phyloP scores from a whole-genome alignment of 2,888 invertebrate genomes.

The Leucophora obtusa region DNA sequence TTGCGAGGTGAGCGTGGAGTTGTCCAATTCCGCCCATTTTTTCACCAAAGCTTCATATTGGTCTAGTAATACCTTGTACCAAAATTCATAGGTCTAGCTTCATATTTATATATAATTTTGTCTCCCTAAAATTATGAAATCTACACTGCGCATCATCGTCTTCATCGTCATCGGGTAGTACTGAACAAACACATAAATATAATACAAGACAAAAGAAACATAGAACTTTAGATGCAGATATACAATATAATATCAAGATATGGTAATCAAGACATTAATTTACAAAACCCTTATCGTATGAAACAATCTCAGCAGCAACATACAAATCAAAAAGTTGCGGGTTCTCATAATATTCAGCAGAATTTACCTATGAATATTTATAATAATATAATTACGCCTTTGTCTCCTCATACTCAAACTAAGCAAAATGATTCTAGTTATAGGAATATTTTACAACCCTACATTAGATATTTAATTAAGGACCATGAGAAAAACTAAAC shows the following conservation, averaged over 20 bases:
- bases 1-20: no score
- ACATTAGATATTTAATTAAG: constrained; percentile 46
- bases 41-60: no score
- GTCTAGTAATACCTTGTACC: no score
- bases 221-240: constrained; percentile 8
- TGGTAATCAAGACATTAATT: constrained; percentile 48
- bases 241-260: constrained; percentile 19
- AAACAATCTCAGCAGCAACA: constrained; percentile 15
- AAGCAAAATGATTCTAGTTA: constrained; percentile 40
- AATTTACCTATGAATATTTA: constrained; percentile 23
- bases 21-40: no score
- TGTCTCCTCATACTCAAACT: not conserved
- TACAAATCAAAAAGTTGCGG: constrained; percentile 9
- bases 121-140: no score
- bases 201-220: constrained; percentile 40
- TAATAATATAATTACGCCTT: not conserved
- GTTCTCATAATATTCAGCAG: constrained; percentile 3
- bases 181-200: constrained; percentile 34
- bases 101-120: no score
- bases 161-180: not conserved
- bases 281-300: constrained; percentile 50
- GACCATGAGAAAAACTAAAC: constrained; percentile 55
- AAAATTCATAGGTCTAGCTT: no score
- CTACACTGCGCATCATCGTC: no score
- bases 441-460: constrained; percentile 44